phyloP scores from a whole-genome alignment of 2,797 vertebrate genomes.

The Ibycter americanus region DNA sequence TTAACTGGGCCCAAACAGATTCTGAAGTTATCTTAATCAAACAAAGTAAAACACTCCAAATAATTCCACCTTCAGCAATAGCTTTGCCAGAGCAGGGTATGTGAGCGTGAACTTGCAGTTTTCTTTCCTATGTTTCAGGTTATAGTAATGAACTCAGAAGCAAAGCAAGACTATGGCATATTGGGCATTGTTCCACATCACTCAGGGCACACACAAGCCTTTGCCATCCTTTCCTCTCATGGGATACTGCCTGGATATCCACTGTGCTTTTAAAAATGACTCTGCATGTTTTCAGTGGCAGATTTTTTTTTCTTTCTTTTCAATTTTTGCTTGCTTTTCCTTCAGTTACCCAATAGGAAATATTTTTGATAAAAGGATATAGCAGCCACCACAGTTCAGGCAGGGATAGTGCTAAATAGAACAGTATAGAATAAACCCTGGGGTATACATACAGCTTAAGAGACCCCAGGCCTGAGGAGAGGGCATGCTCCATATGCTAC shows the following conservation, averaged over 20 bases:
- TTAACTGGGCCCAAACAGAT: neutral
- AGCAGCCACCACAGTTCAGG: neutral
- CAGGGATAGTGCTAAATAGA: neutral
- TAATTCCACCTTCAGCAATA: neutral
- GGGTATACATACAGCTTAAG: neutral
- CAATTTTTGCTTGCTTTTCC: neutral
- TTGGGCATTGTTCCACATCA: neutral
- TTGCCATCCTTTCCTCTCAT: neutral
- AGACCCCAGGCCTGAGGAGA: neutral
- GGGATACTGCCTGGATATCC: neutral
- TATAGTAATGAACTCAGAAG: neutral
- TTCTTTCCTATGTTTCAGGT: neutral
- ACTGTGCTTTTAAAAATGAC: neutral
- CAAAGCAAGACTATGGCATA: neutral
- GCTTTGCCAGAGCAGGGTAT: neutral
- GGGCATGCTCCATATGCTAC: neutral
- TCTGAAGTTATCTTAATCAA: neutral
- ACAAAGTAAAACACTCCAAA: neutral
- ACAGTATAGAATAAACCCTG: neutral
- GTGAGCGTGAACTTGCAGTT: neutral
- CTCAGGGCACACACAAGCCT: neutral
- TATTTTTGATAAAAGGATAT: neutral
- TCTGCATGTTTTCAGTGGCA: neutral
- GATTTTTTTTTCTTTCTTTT: neutral
- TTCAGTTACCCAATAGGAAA: neutral